Evolutionary conservation across 2,888 invertebrate species (phyloP).

Genomic region (Caenorhabditis sp.): DNA sequence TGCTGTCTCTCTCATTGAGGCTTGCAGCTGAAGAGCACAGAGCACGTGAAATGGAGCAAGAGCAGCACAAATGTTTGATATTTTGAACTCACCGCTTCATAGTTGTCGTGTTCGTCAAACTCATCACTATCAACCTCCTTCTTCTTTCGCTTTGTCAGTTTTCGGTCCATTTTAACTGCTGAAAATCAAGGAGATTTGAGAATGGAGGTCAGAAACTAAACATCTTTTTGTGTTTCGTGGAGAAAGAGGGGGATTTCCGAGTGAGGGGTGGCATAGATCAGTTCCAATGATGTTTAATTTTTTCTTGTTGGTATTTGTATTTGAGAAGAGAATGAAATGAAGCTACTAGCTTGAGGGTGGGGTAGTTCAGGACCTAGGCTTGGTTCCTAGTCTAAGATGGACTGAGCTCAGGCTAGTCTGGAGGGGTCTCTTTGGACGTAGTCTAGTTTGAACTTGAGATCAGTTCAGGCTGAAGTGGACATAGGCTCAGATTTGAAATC

Average conservation of each 20-base stretch:
- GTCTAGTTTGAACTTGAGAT: too few species aligned
- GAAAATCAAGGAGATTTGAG: conserved; percentile 7
- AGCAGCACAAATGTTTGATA: neutral
- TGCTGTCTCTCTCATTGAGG: neutral
- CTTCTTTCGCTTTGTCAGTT: conserved; percentile 37
- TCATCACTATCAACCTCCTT: conserved; percentile 46
- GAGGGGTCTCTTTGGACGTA: too few species aligned
- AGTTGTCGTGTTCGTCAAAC: conserved; percentile 27
- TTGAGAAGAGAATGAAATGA: neutral
- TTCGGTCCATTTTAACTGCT: conserved; percentile 55
- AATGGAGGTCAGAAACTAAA: neutral
- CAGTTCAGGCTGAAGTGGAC: too few species aligned
- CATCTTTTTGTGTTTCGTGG: neutral
- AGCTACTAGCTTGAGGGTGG: too few species aligned
- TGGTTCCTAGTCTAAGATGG: too few species aligned
- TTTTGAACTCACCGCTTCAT: conserved; percentile 16
- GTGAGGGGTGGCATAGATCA: too few species aligned
- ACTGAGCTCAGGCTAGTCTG: too few species aligned
- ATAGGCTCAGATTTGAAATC: too few species aligned
- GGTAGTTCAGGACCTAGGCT: too few species aligned
- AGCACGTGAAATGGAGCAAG: neutral
- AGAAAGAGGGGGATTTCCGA: too few species aligned
- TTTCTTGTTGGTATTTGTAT: too few species aligned
- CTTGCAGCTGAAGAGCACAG: conserved; percentile 1
- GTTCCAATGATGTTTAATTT: too few species aligned